Percentiles rank a stretch among this genome's conserved stretches.
Conservation (phyloP, 1,140 invertebrate species). For the Aphelenchoides besseyi region DNA sequence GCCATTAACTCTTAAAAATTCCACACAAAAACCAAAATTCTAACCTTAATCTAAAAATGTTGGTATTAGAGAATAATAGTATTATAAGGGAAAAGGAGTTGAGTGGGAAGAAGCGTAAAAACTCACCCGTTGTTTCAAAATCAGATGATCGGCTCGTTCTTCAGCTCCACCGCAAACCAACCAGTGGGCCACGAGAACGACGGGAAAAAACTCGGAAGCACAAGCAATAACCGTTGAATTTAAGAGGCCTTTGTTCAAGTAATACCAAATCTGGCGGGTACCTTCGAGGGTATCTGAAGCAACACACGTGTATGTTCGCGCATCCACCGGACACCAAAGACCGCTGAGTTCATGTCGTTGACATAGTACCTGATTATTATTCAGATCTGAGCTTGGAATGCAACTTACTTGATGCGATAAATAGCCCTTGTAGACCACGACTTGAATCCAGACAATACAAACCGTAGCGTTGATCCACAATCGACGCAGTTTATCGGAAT, state of each 20-base stretch:
- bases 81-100: background rate
- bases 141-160: conserved; percentile 57
- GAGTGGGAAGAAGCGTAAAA: background rate
- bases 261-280: conserved; percentile 62
- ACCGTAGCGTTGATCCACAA: conserved; percentile 59
- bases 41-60: background rate
- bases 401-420: conserved; percentile 55
- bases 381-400: background rate
- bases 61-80: background rate
- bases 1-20: no score
- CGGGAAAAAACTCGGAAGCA: conserved; percentile 62
- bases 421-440: conserved; percentile 62
- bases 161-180: conserved; percentile 60
- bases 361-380: conserved; percentile 53
- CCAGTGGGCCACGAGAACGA: conserved; percentile 60
- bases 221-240: conserved; percentile 59
- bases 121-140: conserved; percentile 43
- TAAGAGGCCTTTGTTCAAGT: conserved; percentile 60
- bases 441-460: conserved; percentile 59
- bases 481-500: conserved; percentile 56
- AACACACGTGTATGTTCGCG: conserved; percentile 52
- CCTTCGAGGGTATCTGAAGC: conserved; percentile 55
- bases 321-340: conserved; percentile 60
- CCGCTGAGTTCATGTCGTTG: conserved; percentile 59
- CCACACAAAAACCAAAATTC: no score